These are phyloP conservation scores for Iguana delicatissima DNA, from an alignment of 2,797 vertebrate species.

Conservation along the genomic window DNA sequence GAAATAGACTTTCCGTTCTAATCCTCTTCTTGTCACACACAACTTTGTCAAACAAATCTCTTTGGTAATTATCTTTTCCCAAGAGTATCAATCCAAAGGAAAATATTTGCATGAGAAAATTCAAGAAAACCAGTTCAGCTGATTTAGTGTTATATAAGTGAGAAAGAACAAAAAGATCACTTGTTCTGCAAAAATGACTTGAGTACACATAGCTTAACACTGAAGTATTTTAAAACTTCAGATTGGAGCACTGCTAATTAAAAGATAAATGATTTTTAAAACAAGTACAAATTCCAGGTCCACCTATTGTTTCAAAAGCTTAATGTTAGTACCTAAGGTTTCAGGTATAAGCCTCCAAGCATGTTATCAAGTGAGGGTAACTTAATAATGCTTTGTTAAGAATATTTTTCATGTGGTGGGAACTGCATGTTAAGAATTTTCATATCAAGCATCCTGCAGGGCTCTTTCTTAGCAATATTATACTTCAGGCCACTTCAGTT, in stretches of 20 bases:
- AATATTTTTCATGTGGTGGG: neutral
- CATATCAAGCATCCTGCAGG: neutral
- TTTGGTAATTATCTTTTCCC: constrained; percentile 27
- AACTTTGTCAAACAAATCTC: constrained; percentile 20
- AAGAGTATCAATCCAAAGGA: constrained; percentile 22
- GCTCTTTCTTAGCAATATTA: neutral
- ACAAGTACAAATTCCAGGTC: neutral
- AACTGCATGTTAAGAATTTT: neutral
- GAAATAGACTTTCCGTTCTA: neutral
- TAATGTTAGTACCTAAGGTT: neutral
- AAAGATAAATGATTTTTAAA: constrained; percentile 9
- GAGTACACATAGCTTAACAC: neutral
- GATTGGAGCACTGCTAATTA: constrained; percentile 2
- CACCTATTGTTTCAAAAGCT: neutral
- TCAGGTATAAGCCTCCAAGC: neutral
- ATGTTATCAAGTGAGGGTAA: neutral
- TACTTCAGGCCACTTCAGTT: neutral
- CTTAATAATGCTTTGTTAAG: neutral
- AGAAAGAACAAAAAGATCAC: constrained; percentile 1
- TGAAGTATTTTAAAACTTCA: neutral
- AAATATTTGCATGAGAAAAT: constrained; percentile 37
- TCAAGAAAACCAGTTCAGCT: neutral
- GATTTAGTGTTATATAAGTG: neutral
- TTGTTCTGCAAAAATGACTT: neutral
- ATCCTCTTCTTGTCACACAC: constrained; percentile 21